phyloP scores from a whole-genome alignment of 2,888 invertebrate genomes.

The Dexiosoma caninum region DNA sequence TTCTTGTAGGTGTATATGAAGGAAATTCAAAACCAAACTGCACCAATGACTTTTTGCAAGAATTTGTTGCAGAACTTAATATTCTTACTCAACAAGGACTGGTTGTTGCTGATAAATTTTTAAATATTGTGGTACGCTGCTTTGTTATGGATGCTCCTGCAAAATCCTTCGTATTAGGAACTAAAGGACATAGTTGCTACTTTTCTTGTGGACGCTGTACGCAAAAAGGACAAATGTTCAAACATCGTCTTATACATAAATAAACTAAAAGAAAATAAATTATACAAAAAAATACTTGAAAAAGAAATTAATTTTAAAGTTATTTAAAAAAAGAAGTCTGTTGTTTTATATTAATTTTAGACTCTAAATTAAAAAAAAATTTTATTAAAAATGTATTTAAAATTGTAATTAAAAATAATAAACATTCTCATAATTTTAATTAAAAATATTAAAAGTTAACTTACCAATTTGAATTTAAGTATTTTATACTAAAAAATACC shows the following conservation, averaged over 20 bases:
- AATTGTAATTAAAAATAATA: too few relatives aligned
- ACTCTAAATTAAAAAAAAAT: too few relatives aligned
- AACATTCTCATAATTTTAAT: not conserved
- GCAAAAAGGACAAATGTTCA: not conserved
- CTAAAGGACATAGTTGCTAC: not conserved
- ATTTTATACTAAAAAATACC: too few relatives aligned
- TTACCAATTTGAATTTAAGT: too few relatives aligned
- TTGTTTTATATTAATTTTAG: too few relatives aligned
- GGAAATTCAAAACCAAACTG: not conserved
- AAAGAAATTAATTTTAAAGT: too few relatives aligned
- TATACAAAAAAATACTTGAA: too few relatives aligned
- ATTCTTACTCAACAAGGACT: not conserved
- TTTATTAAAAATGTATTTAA: too few relatives aligned
- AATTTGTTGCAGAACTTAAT: not conserved
- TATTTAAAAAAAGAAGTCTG: too few relatives aligned
- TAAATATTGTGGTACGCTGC: not conserved
- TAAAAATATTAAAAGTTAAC: too few relatives aligned
- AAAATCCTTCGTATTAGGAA: not conserved
- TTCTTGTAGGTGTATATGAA: not conserved
- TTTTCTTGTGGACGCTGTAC: not conserved
- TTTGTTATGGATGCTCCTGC: conserved; percentile 11
- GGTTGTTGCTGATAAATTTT: not conserved
- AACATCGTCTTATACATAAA: not conserved
- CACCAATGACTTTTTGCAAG: not conserved
- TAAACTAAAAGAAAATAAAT: too few relatives aligned